These are phyloP conservation scores for Choristoneura fumiferana DNA, from an alignment of 1,140 invertebrate genomes.

Conservation along the genomic window DNA sequence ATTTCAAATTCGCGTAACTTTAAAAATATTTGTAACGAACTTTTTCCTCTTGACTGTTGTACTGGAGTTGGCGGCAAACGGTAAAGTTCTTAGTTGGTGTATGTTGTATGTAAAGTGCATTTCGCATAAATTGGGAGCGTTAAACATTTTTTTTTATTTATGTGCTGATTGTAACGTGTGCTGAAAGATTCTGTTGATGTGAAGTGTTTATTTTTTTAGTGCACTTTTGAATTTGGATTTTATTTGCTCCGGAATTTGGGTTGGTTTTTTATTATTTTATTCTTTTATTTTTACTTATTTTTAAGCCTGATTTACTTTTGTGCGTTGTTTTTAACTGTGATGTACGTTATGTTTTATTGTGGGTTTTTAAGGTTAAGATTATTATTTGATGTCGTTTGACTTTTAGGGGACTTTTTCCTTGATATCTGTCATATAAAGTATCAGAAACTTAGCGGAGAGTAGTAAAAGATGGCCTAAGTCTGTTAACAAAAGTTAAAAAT, in stretches of 20 bases:
- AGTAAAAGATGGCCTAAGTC: too few species aligned
- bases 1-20: constrained; percentile 45
- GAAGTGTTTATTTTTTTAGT: constrained; percentile 73
- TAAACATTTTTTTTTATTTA: constrained; percentile 53
- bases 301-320: constrained; percentile 12
- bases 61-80: constrained; percentile 63
- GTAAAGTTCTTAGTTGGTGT: constrained; percentile 74
- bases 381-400: too few species aligned
- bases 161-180: constrained; percentile 57
- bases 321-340: background rate
- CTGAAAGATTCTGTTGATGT: constrained; percentile 61
- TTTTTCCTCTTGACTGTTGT: constrained; percentile 45
- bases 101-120: constrained; percentile 63
- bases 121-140: constrained; percentile 57
- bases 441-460: too few species aligned
- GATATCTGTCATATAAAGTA: too few species aligned
- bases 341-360: too few species aligned
- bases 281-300: constrained; percentile 41
- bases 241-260: constrained; percentile 66
- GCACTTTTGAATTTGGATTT: constrained; percentile 67
- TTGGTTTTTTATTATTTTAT: constrained; percentile 56
- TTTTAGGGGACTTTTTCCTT: too few species aligned
- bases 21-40: constrained; percentile 24
- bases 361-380: too few species aligned
- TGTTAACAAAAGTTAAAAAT: too few species aligned